A percentile compares a stretch with the other conserved stretches of the same genome.
Evolutionary conservation across 2,113 vertebrate species (phyloP).

Genomic region (Brienomyrus brachyistius): DNA sequence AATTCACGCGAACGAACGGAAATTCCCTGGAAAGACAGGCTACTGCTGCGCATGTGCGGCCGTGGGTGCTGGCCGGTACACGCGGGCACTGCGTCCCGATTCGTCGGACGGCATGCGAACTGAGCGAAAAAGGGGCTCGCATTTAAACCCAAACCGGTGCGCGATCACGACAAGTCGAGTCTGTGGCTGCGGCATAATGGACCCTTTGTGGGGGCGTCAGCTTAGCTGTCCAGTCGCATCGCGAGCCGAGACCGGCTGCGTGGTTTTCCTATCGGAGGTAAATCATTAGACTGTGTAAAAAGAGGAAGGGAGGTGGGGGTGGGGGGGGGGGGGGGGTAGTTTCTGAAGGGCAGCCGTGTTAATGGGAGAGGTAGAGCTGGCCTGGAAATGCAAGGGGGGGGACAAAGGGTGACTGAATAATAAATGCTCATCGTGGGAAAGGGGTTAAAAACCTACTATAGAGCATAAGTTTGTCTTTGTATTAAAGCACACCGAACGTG

Average conservation of each 20-base stretch:
- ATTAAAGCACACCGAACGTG: neutral
- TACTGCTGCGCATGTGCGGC: neutral
- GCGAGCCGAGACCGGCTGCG: neutral
- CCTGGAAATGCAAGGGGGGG: neutral
- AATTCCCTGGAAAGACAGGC: neutral
- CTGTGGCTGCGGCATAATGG: neutral
- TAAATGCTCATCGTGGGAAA: neutral
- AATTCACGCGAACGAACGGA: neutral
- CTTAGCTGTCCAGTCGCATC: constrained; percentile 11
- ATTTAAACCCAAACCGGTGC: neutral
- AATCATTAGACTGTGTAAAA: constrained; percentile 9
- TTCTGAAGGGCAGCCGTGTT: constrained; percentile 4
- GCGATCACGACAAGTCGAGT: neutral
- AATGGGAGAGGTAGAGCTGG: neutral
- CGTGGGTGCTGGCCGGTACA: neutral
- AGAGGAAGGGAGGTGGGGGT: neutral
- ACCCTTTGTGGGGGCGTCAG: neutral
- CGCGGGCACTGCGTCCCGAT: neutral
- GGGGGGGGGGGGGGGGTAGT: neutral
- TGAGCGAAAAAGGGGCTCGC: neutral
- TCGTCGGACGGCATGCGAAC: neutral
- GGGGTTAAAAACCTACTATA: neutral
- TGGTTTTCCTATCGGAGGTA: neutral
- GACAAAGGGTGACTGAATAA: neutral
- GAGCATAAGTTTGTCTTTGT: neutral